Evolutionary conservation across 2,113 vertebrate species (phyloP).

Genomic region (Panurus biarmicus): DNA sequence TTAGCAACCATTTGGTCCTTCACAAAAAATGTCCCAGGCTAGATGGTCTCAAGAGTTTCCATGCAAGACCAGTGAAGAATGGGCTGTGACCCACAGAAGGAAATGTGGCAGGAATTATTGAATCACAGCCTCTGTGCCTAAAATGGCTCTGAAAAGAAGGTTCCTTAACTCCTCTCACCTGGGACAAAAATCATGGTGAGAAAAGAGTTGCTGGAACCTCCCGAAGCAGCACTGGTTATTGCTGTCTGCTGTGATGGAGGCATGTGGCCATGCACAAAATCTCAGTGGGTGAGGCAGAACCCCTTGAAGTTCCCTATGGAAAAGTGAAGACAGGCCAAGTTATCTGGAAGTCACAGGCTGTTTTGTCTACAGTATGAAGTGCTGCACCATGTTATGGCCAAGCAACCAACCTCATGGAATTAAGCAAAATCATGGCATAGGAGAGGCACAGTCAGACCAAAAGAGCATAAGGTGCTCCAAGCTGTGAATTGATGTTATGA

Average conservation of each 20-base stretch:
- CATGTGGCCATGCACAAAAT: background rate
- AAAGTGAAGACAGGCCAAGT: background rate
- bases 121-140: background rate
- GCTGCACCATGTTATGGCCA: background rate
- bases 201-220: background rate
- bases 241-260: background rate
- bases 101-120: accelerated
- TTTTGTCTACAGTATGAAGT: background rate
- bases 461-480: background rate
- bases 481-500: background rate
- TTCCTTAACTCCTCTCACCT: background rate
- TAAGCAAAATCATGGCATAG: background rate
- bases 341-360: background rate
- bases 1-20: background rate
- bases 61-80: background rate
- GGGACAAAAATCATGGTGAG: background rate
- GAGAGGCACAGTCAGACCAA: background rate
- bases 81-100: background rate
- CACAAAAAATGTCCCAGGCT: background rate
- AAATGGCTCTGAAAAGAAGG: background rate
- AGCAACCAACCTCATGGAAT: background rate
- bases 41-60: background rate
- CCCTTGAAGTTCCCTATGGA: background rate
- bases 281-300: background rate
- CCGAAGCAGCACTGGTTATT: background rate